Evolutionary conservation across 2,113 vertebrate species (phyloP), one percentile per base, ranked within the genome.

Genomic region (Guaruba guarouba): DNA sequence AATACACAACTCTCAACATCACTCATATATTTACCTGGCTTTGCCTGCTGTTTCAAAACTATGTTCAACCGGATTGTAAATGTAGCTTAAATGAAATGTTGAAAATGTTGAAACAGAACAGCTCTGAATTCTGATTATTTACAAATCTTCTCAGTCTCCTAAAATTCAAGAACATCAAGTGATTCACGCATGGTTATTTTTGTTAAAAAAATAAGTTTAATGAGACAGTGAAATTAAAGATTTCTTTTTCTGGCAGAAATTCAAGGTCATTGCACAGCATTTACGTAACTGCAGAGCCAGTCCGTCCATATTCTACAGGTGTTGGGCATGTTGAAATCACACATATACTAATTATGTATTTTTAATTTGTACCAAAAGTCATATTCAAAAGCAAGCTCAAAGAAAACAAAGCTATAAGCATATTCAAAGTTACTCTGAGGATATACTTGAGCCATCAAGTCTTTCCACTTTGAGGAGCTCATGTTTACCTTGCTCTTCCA

Each of bases 181-280:
- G 48, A 94, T 91, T 91, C 83, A 84, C 66, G 17, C 73, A 43
- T n/a, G 15, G 79, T 87, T 75, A 69, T 92, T 94, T 94, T 84
- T 92, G 52, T 82, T 93, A 66, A 93, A 92, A 94, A 96, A 94
- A 73, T 7, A 86, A 86, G 88, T 90, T 63, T 83, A 93, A 95
- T 82, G 70, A 93, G 81, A 85, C 77, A 82, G 73, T 93, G 74
- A 93, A 94, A 94, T 82, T 89, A 73, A 91, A 91, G 74, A 82
- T 69, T 81, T 82, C 28, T 54, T 55, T 49, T 84, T 61, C 75
- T 54, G 43, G 54, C 93, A 94, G 66, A 61, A 87, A 85, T 82
- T 76, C 86, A 96, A 94, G 93, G 93, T 94, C 92, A 91, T 0
- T 63, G 93, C 77, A 73, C 69, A 94, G 44, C 11, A 15, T 11